Conservation (phyloP, 2,888 invertebrate genomes). For the Pollenia labialis region DNA sequence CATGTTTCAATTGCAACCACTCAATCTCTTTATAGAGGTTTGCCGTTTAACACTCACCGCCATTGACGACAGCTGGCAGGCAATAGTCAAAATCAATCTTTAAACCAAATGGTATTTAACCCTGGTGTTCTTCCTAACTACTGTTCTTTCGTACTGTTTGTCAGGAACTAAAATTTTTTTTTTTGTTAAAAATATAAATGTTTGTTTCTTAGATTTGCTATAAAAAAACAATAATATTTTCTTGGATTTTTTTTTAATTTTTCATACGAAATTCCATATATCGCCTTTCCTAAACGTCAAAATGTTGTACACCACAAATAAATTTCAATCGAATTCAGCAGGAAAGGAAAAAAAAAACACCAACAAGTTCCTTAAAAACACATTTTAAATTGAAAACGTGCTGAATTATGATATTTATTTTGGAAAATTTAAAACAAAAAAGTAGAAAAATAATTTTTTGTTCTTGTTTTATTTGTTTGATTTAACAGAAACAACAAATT, state of each 20-base stretch:
- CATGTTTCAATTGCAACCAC: too few species aligned
- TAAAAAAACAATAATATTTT: too few species aligned
- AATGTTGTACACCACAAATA: constrained; percentile 1
- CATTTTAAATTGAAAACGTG: constrained; percentile 73
- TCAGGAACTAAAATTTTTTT: too few species aligned
- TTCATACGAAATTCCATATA: neutral
- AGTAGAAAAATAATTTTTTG: neutral
- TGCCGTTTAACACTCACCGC: too few species aligned
- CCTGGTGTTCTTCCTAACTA: too few species aligned
- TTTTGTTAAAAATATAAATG: too few species aligned
- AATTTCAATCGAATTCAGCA: neutral
- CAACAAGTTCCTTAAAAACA: neutral
- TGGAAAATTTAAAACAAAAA: constrained; percentile 3
- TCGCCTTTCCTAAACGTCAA: constrained; percentile 25
- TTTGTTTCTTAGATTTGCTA: too few species aligned
- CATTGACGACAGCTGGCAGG: too few species aligned
- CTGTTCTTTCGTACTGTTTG: too few species aligned
- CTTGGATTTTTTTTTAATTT: neutral
- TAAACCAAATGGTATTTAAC: too few species aligned
- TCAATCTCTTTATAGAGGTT: too few species aligned
- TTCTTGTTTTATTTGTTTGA: constrained; percentile 1
- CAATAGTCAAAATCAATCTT: too few species aligned
- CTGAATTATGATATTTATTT: constrained; percentile 59
- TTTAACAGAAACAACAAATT: constrained; percentile 1
- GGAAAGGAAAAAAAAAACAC: neutral